phyloP scores from a whole-genome alignment of 2,888 invertebrate genomes.

The Argynnis bischoffii region DNA sequence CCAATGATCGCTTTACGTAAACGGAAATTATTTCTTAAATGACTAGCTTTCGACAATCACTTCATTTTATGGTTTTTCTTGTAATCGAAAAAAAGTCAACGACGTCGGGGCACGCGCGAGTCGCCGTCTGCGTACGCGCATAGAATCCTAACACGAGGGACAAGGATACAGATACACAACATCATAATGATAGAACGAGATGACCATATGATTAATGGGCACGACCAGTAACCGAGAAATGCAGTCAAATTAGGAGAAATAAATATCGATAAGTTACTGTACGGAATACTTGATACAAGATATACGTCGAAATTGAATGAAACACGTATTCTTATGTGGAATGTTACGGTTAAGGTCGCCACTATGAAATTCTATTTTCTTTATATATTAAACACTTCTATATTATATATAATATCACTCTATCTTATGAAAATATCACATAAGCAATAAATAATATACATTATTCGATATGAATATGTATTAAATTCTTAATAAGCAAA shows the following conservation, averaged over 20 bases:
- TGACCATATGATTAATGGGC: constrained; percentile 63
- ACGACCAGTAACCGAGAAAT: constrained; percentile 69
- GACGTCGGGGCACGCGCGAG: constrained; percentile 71
- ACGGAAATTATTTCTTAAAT: constrained; percentile 61
- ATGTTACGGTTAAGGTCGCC: constrained; percentile 21
- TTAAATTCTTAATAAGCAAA: too few relatives aligned
- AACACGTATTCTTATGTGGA: constrained; percentile 27
- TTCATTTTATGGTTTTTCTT: constrained; percentile 73
- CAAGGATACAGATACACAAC: constrained; percentile 47
- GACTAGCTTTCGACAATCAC: constrained; percentile 56
- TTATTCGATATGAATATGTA: too few relatives aligned
- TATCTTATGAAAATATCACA: too few relatives aligned
- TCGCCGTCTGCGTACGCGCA: constrained; percentile 61
- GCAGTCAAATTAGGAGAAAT: constrained; percentile 78
- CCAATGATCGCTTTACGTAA: constrained; percentile 33
- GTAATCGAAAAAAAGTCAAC: constrained; percentile 58
- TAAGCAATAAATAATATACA: too few relatives aligned
- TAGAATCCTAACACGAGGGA: constrained; percentile 62
- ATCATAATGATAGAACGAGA: constrained; percentile 47
- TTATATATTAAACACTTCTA: background rate
- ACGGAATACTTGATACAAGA: constrained; percentile 50
- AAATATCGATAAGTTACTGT: constrained; percentile 63
- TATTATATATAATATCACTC: too few relatives aligned
- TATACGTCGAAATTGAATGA: constrained; percentile 45
- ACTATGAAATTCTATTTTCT: constrained; percentile 11